Conservation (phyloP, 2,113 vertebrate species). For the Cheirogaleus medius region DNA sequence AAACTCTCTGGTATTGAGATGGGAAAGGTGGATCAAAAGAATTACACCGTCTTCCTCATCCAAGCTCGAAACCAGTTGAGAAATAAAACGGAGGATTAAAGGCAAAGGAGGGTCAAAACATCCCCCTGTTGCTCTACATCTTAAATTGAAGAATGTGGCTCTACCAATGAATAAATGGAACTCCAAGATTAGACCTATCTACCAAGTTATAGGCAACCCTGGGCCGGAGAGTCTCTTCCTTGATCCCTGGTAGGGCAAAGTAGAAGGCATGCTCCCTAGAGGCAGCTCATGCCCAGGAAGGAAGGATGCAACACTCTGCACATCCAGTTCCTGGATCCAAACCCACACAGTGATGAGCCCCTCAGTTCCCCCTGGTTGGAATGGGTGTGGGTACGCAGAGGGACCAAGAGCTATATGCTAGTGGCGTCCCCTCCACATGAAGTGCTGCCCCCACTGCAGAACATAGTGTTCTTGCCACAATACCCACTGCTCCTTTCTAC, state of each 20-base stretch:
- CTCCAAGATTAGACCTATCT: neutral
- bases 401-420: accelerated
- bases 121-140: neutral
- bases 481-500: neutral
- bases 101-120: neutral
- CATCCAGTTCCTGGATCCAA: neutral
- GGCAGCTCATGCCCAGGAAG: neutral
- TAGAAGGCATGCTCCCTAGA: neutral
- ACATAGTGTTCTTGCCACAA: neutral
- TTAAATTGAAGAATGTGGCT: neutral
- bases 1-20: neutral
- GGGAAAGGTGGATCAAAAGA: neutral
- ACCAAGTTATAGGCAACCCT: neutral
- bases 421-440: neutral
- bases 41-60: neutral
- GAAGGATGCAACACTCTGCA: neutral
- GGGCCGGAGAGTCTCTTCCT: too few relatives aligned
- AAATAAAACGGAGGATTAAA: neutral
- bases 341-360: neutral
- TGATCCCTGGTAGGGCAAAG: neutral
- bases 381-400: neutral
- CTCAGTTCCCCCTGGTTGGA: neutral
- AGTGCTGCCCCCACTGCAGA: neutral
- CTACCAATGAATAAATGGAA: neutral
- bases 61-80: neutral